Base-by-base conservation (phyloP, 1,140 invertebrate genomes). In the Drosophila virilis region DNA sequence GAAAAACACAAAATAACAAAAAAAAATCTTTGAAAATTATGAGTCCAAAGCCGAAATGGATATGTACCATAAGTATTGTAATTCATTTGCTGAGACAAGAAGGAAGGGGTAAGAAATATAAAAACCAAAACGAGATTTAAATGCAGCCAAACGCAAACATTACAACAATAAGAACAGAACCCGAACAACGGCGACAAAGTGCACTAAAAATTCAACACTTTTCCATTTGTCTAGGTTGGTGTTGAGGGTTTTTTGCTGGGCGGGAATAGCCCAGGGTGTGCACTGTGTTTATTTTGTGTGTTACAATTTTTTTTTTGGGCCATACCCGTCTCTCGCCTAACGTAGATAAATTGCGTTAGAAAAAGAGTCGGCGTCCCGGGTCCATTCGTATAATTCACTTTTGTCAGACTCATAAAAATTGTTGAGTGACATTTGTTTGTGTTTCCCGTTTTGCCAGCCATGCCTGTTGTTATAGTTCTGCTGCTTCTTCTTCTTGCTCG, bases 331-430 rank as follows among this genome's bases (percentile, higher is more conserved):
- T 75, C 80, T 78, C 60, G 77, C 77, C 72, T 89, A 89, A 89
- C 84, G 73, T 89, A 89, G 84, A 89, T 89, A 89, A 89, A 89
- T 89, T 84, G 84, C 80, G 84, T 89, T 89, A 90, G 84, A 89
- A 89, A 89, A 89, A 89, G 84, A 89, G 84, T 76, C 77, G 70
- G 77, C 78, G 79, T 80, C 84, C 84, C 64, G 83, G 83, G 83
- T 89, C 77, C 84, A 88, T 84, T 89, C 84, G 77, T 89, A 89
- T 89, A 89, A 89, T 89, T 89, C 84, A 89, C 84, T 89, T 86
- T 89, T 89, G 84, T 89, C 84, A 83, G 84, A 89, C 84, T 89
- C 84, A 89, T 89, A 89, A 88, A 88, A 88, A 88, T 88, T 89
- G 84, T 88, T 88, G 84, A 88, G 80, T 88, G 84, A 88, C 84